Conservation (phyloP, 2,113 vertebrate genomes). For the Saccopteryx bilineata region DNA sequence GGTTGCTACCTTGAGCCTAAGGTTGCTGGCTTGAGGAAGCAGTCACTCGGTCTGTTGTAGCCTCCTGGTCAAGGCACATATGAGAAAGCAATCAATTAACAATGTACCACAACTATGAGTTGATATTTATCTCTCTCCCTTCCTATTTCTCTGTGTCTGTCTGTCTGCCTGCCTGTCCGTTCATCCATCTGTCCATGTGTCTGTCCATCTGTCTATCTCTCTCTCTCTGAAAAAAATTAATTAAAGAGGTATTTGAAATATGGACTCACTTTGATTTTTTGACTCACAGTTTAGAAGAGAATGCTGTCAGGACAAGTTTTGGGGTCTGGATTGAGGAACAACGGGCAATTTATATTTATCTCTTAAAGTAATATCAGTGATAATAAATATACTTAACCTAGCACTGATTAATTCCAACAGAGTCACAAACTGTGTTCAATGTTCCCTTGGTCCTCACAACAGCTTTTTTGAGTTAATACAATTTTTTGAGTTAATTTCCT, state of each 20-base stretch:
- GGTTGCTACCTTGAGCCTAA: too few relatives aligned
- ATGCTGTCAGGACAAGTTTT: not conserved
- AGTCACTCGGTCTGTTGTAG: too few relatives aligned
- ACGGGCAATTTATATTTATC: constrained; percentile 4
- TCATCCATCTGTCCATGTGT: too few relatives aligned
- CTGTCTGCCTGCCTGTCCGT: too few relatives aligned
- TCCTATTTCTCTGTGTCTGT: too few relatives aligned
- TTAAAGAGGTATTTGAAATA: not conserved
- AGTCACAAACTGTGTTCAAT: not conserved
- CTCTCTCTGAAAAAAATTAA: not conserved
- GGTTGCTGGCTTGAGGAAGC: too few relatives aligned
- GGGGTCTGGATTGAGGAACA: not conserved
- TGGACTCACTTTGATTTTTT: not conserved
- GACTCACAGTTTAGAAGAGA: not conserved
- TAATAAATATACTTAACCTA: not conserved
- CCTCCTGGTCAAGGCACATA: too few relatives aligned
- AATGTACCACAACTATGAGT: too few relatives aligned
- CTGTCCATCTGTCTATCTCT: too few relatives aligned
- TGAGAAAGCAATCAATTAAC: too few relatives aligned
- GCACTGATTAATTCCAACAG: not conserved
- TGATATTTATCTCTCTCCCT: too few relatives aligned
- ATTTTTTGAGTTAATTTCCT: not conserved
- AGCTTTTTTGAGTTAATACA: not conserved
- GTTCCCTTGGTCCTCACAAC: not conserved
- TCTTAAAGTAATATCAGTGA: not conserved